Evolutionary conservation across 2,797 vertebrate genomes (phyloP).

Genomic region (Psittacula echo): DNA sequence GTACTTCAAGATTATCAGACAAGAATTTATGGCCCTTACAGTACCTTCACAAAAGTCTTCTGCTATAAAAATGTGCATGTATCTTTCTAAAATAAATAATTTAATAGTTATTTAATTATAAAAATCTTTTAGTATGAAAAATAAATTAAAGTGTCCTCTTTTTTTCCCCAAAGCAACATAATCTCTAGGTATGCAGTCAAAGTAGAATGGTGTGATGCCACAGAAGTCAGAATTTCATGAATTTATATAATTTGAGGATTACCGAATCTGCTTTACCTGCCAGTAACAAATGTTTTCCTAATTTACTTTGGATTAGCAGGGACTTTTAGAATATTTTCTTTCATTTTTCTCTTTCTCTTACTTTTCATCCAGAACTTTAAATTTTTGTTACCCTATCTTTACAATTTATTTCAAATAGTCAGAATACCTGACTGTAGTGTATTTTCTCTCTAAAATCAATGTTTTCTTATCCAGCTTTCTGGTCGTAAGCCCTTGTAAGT

Average conservation of each 20-base stretch:
- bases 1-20: neutral
- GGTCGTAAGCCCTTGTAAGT: neutral
- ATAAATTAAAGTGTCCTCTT: neutral
- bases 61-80: neutral
- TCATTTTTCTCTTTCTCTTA: neutral
- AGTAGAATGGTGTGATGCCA: neutral
- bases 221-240: neutral
- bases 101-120: neutral
- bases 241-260: neutral
- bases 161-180: neutral
- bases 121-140: neutral
- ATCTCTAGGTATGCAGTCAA: neutral
- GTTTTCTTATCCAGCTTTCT: neutral
- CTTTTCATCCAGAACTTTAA: neutral
- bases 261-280: neutral
- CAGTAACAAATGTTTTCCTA: neutral
- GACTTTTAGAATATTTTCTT: neutral
- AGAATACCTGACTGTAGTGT: neutral
- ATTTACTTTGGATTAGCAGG: neutral
- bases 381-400: neutral
- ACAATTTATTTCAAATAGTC: neutral
- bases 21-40: neutral
- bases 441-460: neutral
- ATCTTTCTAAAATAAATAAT: neutral
- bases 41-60: neutral